phyloP scores from a whole-genome alignment of 2,797 vertebrate genomes.

The Oryzias dopingdopingensis region DNA sequence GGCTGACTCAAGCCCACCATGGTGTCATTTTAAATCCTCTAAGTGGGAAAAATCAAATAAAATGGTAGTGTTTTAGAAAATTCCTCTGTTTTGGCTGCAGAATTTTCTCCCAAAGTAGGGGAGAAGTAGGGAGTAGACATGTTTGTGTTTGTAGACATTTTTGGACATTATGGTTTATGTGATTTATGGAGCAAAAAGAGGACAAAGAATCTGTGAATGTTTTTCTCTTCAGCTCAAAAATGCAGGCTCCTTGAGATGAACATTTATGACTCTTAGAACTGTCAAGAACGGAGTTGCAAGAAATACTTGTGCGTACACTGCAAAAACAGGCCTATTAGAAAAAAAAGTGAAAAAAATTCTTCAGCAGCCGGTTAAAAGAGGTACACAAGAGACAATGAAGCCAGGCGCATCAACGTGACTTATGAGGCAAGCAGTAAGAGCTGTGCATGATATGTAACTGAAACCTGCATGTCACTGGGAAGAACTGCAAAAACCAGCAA shows the following conservation, averaged over 20 bases:
- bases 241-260: conserved; percentile 9
- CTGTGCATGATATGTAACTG: no score
- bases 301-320: no score
- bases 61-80: conserved; percentile 34
- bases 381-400: no score
- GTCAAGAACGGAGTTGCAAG: no score
- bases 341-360: no score
- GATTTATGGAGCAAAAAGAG: conserved; percentile 67
- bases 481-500: no score
- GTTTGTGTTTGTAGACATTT: conserved; percentile 32
- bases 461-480: no score
- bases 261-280: no score
- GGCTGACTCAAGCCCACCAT: conserved; percentile 37
- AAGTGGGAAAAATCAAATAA: conserved; percentile 31
- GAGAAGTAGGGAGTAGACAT: conserved; percentile 33
- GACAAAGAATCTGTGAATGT: conserved; percentile 51
- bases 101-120: conserved; percentile 24
- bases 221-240: conserved; percentile 31
- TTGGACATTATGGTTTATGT: conserved; percentile 51
- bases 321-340: no score
- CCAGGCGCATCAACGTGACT: no score
- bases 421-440: no score
- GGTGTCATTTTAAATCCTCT: conserved; percentile 44
- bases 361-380: no score
- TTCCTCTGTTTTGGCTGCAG: conserved; percentile 40